Evolutionary conservation across 1,140 invertebrate genomes (phyloP).

Genomic region (Cotesia chilonis): DNA sequence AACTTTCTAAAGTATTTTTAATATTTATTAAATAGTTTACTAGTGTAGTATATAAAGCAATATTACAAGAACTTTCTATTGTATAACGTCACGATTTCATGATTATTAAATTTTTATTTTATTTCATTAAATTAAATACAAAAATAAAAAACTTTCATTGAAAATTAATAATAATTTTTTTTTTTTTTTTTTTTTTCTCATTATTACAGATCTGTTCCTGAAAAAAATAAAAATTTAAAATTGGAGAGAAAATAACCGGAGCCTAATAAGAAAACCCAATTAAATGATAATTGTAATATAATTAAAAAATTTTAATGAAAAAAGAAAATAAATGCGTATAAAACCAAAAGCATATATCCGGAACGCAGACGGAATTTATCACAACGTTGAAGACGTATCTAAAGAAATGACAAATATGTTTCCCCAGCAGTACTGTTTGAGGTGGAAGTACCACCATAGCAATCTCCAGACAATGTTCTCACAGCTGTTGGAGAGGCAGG

Average conservation of each 20-base stretch:
- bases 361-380: slow-evolving; percentile 48
- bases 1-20: no score
- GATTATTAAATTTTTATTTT: no score
- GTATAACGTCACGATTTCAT: no score
- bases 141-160: no score
- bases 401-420: slow-evolving; percentile 68
- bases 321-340: slow-evolving; percentile 35
- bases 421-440: slow-evolving; percentile 87
- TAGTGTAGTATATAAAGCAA: no score
- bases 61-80: no score
- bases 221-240: not conserved
- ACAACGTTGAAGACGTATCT: slow-evolving; percentile 46
- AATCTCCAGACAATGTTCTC: slow-evolving; percentile 91
- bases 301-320: not conserved
- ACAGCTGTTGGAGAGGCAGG: slow-evolving; percentile 83
- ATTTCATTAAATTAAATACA: not conserved
- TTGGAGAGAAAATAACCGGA: not conserved
- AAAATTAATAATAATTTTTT: no score
- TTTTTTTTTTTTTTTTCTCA: no score
- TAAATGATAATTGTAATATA: not conserved
- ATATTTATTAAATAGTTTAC: no score
- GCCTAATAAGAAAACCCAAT: not conserved
- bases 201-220: no score
- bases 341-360: slow-evolving; percentile 47
- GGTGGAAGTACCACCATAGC: slow-evolving; percentile 91